Evolutionary conservation across 2,113 vertebrate species (phyloP), one percentile per base, ranked within the genome.

Genomic region (Climacteris rufus): DNA sequence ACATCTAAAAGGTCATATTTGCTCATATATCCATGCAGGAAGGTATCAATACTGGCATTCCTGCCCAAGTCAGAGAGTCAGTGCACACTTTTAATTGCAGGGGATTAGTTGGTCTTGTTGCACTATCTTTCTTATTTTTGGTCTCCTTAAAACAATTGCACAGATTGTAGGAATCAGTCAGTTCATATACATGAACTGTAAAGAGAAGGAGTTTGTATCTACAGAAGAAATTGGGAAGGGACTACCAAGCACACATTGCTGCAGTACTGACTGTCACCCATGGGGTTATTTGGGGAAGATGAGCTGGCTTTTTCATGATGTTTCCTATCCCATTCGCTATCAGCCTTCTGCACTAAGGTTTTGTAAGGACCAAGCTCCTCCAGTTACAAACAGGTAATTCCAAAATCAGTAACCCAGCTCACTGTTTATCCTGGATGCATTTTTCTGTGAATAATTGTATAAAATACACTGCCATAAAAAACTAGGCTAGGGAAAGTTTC

Each of bases 31-130:
- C 28, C 65, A 2, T 44, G 44, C 24, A 69, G 53, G 15, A 45
- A 9, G 19, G 1, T 18, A 9, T 17, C 61, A 33, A 7, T 30
- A 25, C 24, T 20, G n/a, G 22, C 53, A 11, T 10, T 69, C 39
- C 44, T 78, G 60, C 40, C 74, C 6, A 0, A 2, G 16, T 17
- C 80, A 64, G 28, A 0, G 0, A 49, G 49, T 20, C 70, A 80
- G 90, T 39, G 78, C 16, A 4, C 30, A 19, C 68, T 35, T 40
- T 21, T 61, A 37, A 42, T 24, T 52, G 49, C 42, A 77, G 49
- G 19, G 50, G 70, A 60, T 2, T 4, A 2, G 7, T 37, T 40
- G 63, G 30, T 59, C 75, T 87, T 54, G 24, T n/a, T 74, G 31
- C 50, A 22, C 4, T 20, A 2, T 2, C 6, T 33, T 65, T 59